Conservation (phyloP, 2,797 vertebrate genomes). For the Phalanger gymnotis region DNA sequence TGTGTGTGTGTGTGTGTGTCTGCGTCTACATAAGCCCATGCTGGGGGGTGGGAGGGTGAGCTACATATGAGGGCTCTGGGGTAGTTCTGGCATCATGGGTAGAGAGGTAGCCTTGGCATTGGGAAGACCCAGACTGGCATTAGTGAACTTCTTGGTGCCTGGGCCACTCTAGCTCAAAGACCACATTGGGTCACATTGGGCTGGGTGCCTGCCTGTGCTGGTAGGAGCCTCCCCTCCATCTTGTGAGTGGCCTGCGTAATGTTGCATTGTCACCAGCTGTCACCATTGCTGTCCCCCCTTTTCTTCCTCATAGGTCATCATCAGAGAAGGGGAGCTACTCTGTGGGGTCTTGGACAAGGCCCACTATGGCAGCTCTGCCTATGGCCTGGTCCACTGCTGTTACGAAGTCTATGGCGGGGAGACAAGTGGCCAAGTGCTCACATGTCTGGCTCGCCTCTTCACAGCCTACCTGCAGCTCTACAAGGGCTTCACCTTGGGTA, state of each 20-base stretch:
- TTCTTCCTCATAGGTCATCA: conserved; percentile 89
- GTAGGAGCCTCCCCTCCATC: too few relatives aligned
- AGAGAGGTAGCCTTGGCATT: not conserved
- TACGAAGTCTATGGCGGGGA: conserved; percentile 95
- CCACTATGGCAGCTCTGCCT: conserved; percentile 96
- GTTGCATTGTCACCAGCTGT: not conserved
- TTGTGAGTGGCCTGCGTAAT: not conserved
- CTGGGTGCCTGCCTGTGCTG: not conserved
- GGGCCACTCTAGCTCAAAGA: too few relatives aligned
- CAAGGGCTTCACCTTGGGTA: conserved; percentile 96
- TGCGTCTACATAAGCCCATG: too few relatives aligned
- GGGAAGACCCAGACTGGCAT: not conserved
- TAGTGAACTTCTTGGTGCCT: not conserved
- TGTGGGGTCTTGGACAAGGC: conserved; percentile 97
- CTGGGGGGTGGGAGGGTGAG: not conserved
- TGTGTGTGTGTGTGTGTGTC: too few relatives aligned
- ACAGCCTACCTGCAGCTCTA: conserved; percentile 97
- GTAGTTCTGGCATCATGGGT: not conserved
- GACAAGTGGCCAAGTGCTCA: conserved; percentile 95
- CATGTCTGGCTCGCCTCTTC: conserved; percentile 95
- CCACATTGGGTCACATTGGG: fast-evolving
- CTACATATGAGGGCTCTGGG: not conserved
- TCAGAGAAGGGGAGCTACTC: conserved; percentile 93
- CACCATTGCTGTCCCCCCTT: not conserved
- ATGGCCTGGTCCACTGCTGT: conserved; percentile 97